These are phyloP conservation scores for Perca fluviatilis DNA, from an alignment of 2,113 vertebrate species.

Conservation along the genomic window DNA sequence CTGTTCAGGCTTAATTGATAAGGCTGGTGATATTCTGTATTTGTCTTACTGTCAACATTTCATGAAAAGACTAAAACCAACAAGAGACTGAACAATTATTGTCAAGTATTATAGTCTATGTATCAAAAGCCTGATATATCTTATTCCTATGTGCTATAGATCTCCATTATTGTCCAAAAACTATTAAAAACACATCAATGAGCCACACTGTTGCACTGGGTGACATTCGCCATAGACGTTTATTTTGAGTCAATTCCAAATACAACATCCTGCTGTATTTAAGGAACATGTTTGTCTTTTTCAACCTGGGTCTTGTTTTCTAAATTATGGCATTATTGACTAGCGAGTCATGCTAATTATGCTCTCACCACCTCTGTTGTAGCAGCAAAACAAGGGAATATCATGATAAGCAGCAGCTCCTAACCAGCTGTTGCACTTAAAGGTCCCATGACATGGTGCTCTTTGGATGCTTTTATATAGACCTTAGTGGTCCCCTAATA, in stretches of 20 bases:
- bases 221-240: too few relatives aligned
- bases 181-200: neutral
- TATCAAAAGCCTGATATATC: neutral
- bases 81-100: neutral
- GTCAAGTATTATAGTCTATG: neutral
- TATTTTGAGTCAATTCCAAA: neutral
- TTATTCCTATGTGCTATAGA: neutral
- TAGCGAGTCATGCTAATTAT: neutral
- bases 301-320: neutral
- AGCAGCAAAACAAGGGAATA: neutral
- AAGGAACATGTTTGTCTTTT: neutral
- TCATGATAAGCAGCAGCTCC: neutral
- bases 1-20: conserved; percentile 11
- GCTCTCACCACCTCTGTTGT: neutral
- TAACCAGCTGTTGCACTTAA: too few relatives aligned
- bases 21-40: neutral
- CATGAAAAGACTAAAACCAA: neutral
- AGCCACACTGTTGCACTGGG: neutral
- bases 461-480: too few relatives aligned
- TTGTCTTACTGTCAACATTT: neutral
- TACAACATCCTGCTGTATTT: neutral
- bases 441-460: too few relatives aligned
- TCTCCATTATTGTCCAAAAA: neutral
- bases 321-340: too few relatives aligned
- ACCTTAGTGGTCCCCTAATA: too few relatives aligned